These are phyloP conservation scores for Rhagoletis pomonella DNA, from an alignment of 1,140 invertebrate species.

Conservation along the genomic window DNA sequence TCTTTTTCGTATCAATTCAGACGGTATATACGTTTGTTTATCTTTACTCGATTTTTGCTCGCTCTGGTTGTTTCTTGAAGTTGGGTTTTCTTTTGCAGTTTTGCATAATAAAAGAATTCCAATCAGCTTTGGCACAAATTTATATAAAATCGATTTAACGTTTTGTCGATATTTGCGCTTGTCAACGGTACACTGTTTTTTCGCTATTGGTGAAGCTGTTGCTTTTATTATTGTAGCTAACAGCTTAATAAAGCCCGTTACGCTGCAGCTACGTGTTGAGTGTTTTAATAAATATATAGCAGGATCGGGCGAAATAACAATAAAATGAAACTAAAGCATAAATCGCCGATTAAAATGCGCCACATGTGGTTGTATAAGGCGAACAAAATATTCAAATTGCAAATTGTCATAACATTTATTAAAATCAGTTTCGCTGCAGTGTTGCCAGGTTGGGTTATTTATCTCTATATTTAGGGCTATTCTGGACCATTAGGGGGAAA, in stretches of 20 bases:
- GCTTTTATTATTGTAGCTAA: constrained; percentile 16
- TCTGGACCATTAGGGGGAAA: too few relatives aligned
- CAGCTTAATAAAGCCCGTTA: constrained; percentile 43
- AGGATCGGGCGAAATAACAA: background rate
- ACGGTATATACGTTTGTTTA: background rate
- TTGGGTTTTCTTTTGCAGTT: background rate
- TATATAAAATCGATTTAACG: constrained; percentile 47
- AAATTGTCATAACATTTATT: background rate
- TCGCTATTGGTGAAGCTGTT: background rate
- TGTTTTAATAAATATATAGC: background rate
- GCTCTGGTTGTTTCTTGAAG: background rate
- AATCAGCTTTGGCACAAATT: constrained; percentile 43
- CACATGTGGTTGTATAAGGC: background rate
- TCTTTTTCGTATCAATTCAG: background rate
- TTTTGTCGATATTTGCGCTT: constrained; percentile 8
- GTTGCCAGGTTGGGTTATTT: too few relatives aligned
- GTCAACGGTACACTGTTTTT: background rate
- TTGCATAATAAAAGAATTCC: constrained; percentile 39
- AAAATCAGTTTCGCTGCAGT: too few relatives aligned
- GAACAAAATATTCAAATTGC: background rate
- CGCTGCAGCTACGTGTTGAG: background rate
- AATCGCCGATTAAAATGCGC: background rate
- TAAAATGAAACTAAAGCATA: background rate
- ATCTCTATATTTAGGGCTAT: too few relatives aligned
- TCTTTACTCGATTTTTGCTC: background rate